These are phyloP conservation scores for Sebastes vulpes DNA, from an alignment of 2,797 vertebrate genomes.

Conservation along the genomic window DNA sequence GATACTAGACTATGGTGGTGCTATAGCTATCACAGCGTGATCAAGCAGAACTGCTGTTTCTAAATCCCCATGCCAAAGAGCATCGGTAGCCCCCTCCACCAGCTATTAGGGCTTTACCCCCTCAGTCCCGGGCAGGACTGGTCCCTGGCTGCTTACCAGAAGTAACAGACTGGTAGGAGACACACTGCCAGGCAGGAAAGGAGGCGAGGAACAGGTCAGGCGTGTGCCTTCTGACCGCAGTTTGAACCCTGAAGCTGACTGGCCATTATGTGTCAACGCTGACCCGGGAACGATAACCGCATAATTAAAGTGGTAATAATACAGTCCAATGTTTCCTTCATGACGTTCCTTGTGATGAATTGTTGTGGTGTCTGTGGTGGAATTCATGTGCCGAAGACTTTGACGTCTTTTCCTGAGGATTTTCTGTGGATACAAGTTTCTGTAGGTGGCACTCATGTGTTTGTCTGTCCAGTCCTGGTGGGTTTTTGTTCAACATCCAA, in stretches of 20 bases:
- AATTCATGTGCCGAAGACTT: background rate
- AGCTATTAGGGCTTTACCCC: conserved; percentile 1
- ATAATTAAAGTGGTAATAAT: conserved; percentile 24
- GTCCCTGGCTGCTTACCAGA: conserved; percentile 70
- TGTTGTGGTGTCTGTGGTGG: conserved; percentile 4
- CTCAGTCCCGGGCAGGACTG: conserved; percentile 15
- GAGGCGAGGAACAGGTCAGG: conserved; percentile 59
- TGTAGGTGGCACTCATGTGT: background rate
- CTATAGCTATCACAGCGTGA: background rate
- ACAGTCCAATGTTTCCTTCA: background rate
- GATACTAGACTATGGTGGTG: background rate
- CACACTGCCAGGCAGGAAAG: conserved; percentile 60
- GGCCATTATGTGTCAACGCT: conserved; percentile 21
- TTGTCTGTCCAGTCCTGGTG: background rate
- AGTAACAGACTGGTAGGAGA: conserved; percentile 72
- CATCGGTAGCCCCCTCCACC: background rate
- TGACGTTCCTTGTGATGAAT: background rate
- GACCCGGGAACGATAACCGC: conserved; percentile 6
- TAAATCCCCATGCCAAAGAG: background rate
- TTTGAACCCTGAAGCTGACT: conserved; percentile 59
- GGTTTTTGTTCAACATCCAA: background rate
- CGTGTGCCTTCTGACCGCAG: conserved; percentile 66
- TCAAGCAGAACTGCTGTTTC: background rate
- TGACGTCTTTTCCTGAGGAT: background rate
- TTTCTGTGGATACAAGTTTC: background rate